Evolutionary conservation across 2,888 invertebrate genomes (phyloP).

Genomic region (Tipula helvola): DNA sequence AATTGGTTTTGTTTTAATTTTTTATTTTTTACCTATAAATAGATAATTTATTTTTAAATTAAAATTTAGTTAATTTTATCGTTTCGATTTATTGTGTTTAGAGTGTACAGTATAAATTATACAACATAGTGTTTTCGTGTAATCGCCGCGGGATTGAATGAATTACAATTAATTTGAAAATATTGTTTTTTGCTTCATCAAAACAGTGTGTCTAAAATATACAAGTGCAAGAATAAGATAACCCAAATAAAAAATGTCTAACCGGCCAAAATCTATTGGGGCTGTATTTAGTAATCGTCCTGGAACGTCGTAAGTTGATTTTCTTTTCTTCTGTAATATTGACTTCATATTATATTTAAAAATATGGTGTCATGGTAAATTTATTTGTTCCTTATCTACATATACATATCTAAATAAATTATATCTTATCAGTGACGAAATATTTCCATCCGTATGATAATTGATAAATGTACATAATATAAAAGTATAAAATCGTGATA

Average conservation of each 20-base stretch:
- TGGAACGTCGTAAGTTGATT: neutral
- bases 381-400: neutral
- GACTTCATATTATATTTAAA: neutral
- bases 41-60: neutral
- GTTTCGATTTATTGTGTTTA: neutral
- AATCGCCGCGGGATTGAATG: neutral
- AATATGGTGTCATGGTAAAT: neutral
- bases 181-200: neutral
- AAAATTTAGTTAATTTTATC: neutral
- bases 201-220: neutral
- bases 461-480: neutral
- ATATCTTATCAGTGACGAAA: neutral
- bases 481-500: neutral
- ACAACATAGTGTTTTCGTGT: neutral
- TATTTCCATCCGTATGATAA: neutral
- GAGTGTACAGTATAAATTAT: neutral
- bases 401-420: too few relatives aligned
- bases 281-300: neutral
- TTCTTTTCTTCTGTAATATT: too few relatives aligned
- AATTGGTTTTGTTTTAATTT: neutral
- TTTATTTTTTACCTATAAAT: neutral
- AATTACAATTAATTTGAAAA: neutral
- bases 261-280: neutral
- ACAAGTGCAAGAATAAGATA: too few relatives aligned
- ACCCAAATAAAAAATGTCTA: neutral